These are phyloP conservation scores for Cichladusa arquata DNA, from an alignment of 2,113 vertebrate genomes.

Conservation along the genomic window DNA sequence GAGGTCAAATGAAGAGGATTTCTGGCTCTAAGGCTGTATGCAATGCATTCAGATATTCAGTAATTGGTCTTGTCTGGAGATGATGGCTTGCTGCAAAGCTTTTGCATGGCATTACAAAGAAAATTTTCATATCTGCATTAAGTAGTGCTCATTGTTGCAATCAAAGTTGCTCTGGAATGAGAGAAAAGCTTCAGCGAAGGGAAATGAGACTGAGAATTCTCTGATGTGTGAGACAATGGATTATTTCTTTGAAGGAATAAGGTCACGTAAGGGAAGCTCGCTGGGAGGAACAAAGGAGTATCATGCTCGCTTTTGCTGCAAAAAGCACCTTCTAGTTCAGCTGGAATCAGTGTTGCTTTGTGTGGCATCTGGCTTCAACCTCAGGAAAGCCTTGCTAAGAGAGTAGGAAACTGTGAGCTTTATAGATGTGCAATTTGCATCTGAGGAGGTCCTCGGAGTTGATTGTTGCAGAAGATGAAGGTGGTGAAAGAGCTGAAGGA, in stretches of 20 bases:
- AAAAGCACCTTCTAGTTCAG: neutral
- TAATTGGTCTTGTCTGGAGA: neutral
- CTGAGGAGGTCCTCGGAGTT: neutral
- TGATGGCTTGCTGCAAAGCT: neutral
- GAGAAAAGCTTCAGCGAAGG: neutral
- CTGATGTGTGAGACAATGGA: neutral
- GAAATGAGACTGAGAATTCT: neutral
- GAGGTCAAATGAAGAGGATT: neutral
- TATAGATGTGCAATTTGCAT: neutral
- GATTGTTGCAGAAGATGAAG: neutral
- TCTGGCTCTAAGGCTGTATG: neutral
- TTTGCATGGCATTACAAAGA: neutral
- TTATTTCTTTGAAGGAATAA: conserved; percentile 10
- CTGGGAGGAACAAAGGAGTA: neutral
- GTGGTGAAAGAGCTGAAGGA: neutral
- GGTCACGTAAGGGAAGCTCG: neutral
- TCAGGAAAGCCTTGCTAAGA: neutral
- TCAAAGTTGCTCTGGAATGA: neutral
- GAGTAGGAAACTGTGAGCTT: neutral
- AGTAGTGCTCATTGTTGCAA: neutral
- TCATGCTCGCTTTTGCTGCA: neutral
- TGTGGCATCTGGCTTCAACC: neutral
- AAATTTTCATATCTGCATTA: neutral
- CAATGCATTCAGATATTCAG: neutral
- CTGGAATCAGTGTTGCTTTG: neutral